phyloP scores from a whole-genome alignment of 2,797 vertebrate genomes.

The Meda fulgida region DNA sequence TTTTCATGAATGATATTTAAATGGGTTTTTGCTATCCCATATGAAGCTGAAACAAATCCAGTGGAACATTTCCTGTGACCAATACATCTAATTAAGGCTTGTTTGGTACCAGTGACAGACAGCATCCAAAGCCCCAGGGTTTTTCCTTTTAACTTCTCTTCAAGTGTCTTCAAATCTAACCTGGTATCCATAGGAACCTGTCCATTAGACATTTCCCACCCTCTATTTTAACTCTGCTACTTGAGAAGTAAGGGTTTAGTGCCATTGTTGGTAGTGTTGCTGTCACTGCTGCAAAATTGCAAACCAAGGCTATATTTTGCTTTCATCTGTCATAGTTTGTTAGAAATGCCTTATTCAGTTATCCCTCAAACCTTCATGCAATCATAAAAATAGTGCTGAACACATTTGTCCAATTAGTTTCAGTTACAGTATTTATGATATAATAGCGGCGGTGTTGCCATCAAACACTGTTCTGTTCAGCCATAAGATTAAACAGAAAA shows the following conservation, averaged over 20 bases:
- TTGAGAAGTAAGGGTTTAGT: slow-evolving; percentile 17
- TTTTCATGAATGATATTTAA: background rate
- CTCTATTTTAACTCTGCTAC: slow-evolving; percentile 31
- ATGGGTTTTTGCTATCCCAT: slow-evolving; percentile 21
- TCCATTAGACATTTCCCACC: slow-evolving; percentile 41
- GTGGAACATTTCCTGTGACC: slow-evolving; percentile 54
- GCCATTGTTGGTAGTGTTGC: slow-evolving; percentile 10
- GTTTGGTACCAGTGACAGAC: slow-evolving; percentile 51
- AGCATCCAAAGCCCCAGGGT: slow-evolving; percentile 53
- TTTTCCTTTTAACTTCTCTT: slow-evolving; percentile 44
- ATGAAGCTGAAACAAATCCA: slow-evolving; percentile 41
- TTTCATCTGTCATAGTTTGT: slow-evolving; percentile 30
- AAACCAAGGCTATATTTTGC: slow-evolving; percentile 17
- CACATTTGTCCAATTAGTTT: slow-evolving; percentile 35
- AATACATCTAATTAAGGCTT: slow-evolving; percentile 60
- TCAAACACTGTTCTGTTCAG: slow-evolving; percentile 26
- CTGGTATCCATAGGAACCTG: slow-evolving; percentile 61
- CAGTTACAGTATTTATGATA: slow-evolving; percentile 18
- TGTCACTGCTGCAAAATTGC: slow-evolving; percentile 26
- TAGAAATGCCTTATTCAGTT: slow-evolving; percentile 18
- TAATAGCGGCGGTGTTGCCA: background rate
- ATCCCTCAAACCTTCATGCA: slow-evolving; percentile 6
- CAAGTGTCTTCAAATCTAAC: slow-evolving; percentile 50
- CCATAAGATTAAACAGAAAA: slow-evolving; percentile 26
- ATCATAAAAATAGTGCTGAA: slow-evolving; percentile 32